These are phyloP conservation scores for Pelmatolapia mariae DNA, from an alignment of 2,113 vertebrate species.

Conservation along the genomic window DNA sequence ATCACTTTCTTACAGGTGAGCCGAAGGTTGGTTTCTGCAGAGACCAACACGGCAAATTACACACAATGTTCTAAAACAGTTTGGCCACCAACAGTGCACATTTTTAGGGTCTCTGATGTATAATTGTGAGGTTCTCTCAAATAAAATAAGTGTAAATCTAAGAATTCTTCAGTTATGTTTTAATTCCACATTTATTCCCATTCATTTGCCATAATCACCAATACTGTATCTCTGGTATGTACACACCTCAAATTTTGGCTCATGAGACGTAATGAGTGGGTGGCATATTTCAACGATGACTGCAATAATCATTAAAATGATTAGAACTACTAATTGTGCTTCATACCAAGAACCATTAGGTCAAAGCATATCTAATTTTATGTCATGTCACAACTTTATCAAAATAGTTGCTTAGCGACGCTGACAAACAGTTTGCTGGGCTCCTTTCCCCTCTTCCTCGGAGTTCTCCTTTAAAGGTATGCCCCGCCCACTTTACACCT, in stretches of 20 bases:
- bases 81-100: background rate
- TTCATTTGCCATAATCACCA: background rate
- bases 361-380: background rate
- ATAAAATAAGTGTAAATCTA: background rate
- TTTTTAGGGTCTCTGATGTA: background rate
- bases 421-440: background rate
- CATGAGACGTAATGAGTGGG: background rate
- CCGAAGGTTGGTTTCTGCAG: conserved; percentile 87
- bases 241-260: background rate
- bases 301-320: background rate
- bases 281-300: background rate
- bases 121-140: background rate
- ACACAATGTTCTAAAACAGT: background rate
- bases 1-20: conserved; percentile 85
- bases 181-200: background rate
- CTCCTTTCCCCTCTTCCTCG: background rate
- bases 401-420: background rate
- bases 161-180: background rate
- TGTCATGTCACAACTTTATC: background rate
- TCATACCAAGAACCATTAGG: background rate
- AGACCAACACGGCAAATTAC: background rate
- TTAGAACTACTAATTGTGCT: background rate
- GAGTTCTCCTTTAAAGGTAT: background rate
- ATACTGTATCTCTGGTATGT: background rate
- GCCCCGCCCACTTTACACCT: background rate